Evolutionary conservation across 2,797 vertebrate species (phyloP).

Genomic region (Fistularia tabacaria): DNA sequence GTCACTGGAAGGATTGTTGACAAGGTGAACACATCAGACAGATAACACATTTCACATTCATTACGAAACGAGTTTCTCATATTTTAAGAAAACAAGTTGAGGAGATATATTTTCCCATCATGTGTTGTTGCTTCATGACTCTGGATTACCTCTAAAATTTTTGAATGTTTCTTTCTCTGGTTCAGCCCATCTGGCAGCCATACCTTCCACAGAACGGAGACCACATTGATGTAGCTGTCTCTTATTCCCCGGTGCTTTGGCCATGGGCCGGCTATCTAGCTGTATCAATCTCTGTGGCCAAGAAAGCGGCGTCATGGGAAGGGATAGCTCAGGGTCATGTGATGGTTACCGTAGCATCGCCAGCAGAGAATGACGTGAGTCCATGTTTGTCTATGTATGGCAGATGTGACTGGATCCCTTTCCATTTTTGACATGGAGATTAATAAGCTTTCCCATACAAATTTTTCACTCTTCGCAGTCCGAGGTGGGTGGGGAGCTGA

Average conservation of each 20-base stretch:
- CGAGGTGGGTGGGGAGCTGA: conserved; percentile 85
- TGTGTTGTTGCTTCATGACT: conserved; percentile 1
- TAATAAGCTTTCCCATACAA: not conserved
- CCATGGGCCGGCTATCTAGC: conserved; percentile 97
- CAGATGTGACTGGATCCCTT: too few species aligned
- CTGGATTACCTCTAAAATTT: not conserved
- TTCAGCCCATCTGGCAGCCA: conserved; percentile 96
- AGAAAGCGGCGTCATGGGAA: conserved; percentile 97
- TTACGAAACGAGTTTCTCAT: not conserved
- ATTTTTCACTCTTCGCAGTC: conserved; percentile 69
- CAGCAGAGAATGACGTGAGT: conserved; percentile 88
- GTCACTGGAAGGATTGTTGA: conserved; percentile 94
- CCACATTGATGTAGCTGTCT: conserved; percentile 93
- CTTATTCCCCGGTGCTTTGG: conserved; percentile 92
- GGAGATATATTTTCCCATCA: too few species aligned
- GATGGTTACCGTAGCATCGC: conserved; percentile 92
- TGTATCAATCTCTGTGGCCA: conserved; percentile 95
- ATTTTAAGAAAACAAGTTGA: too few species aligned
- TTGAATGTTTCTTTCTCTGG: conserved; percentile 12
- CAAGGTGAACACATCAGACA: conserved; percentile 76
- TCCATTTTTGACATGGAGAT: too few species aligned
- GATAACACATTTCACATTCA: not conserved
- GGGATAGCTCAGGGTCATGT: conserved; percentile 94
- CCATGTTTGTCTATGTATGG: too few species aligned
- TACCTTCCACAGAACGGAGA: conserved; percentile 97